phyloP scores from a whole-genome alignment of 2,113 vertebrate species.

The Nematolebias whitei region DNA sequence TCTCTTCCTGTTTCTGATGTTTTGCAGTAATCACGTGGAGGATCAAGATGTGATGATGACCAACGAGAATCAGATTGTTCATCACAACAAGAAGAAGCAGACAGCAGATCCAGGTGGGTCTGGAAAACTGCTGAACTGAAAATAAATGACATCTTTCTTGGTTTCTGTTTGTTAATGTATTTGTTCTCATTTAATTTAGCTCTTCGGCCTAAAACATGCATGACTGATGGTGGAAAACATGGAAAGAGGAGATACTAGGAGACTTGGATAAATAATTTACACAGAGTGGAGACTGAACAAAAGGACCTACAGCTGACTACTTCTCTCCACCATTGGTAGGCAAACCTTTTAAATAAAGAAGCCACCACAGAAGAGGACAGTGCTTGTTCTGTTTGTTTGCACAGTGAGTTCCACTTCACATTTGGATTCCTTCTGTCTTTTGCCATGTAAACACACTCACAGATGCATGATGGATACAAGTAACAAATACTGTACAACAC shows the following conservation, averaged over 20 bases:
- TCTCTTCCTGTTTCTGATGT: conserved; percentile 32
- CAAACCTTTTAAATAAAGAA: conserved; percentile 19
- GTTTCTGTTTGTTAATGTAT: background rate
- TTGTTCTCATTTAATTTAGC: conserved; percentile 79
- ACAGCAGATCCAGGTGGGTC: conserved; percentile 89
- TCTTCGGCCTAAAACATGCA: conserved; percentile 95
- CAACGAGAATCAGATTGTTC: conserved; percentile 91
- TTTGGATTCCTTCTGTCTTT: conserved; percentile 35
- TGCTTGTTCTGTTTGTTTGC: conserved; percentile 11
- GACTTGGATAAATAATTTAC: background rate
- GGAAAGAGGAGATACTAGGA: conserved; percentile 79
- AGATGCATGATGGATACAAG: background rate
- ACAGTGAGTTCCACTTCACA: conserved; percentile 50
- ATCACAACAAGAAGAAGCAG: conserved; percentile 86
- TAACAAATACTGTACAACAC: conserved; percentile 31
- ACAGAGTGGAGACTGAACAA: background rate
- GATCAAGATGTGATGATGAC: conserved; percentile 97
- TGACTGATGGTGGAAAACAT: conserved; percentile 81
- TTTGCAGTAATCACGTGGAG: conserved; percentile 85
- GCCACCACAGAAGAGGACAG: conserved; percentile 7
- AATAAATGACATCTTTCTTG: too few relatives aligned
- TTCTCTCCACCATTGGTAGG: conserved; percentile 11
- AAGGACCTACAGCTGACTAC: too few relatives aligned
- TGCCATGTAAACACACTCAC: conserved; percentile 19
- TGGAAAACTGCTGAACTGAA: too few relatives aligned